These are phyloP conservation scores for Smittia sp. DNA, from an alignment of 2,888 invertebrate genomes.

Conservation along the genomic window DNA sequence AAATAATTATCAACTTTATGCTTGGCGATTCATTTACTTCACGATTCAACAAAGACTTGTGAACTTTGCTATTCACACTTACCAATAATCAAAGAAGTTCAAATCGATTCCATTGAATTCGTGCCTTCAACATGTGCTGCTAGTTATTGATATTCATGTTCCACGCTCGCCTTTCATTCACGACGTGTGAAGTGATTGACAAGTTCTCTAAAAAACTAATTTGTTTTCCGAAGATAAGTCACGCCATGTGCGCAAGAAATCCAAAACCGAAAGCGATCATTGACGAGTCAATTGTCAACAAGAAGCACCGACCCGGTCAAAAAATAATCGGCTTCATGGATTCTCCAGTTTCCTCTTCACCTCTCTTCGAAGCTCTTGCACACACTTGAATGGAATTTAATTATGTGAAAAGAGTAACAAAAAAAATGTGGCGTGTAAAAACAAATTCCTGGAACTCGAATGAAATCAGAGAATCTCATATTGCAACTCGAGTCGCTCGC, in stretches of 20 bases:
- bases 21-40: too few relatives aligned
- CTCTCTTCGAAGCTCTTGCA: background rate
- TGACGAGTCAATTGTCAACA: background rate
- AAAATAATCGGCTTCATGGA: background rate
- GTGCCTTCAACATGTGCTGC: background rate
- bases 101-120: background rate
- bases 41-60: too few relatives aligned
- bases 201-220: background rate
- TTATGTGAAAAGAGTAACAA: background rate
- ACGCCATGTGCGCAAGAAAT: too few relatives aligned
- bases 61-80: too few relatives aligned
- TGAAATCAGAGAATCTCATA: background rate
- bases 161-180: background rate
- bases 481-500: background rate
- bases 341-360: background rate
- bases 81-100: too few relatives aligned
- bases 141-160: slow-evolving; percentile 21
- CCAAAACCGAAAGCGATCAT: background rate
- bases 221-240: too few relatives aligned
- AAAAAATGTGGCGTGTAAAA: background rate
- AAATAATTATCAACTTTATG: too few relatives aligned
- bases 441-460: background rate
- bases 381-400: slow-evolving; percentile 2
- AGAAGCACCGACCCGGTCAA: background rate
- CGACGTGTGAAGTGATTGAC: slow-evolving; percentile 9